Evolutionary conservation across 2,113 vertebrate species (phyloP), one percentile per base, ranked within the genome.

Genomic region (Ia io): DNA sequence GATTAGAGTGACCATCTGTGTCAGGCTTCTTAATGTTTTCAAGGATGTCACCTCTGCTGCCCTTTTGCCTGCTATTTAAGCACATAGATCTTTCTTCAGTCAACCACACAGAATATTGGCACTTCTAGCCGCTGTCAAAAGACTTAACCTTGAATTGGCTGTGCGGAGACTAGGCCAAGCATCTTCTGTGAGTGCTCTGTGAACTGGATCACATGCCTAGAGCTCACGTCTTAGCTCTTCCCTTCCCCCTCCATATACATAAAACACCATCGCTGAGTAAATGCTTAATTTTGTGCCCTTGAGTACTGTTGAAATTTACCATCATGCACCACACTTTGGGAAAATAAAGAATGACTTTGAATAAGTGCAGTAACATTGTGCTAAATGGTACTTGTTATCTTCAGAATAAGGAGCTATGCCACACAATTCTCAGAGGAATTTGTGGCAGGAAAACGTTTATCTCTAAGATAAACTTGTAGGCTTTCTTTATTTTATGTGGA

Each of bases 121-220:
- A 20, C 20, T 76, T 86, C 3, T 6, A 37, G n/a, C 25, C 82
- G 47, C 47, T 80, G 8, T 91, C 44, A 42, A 53, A 63, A 67
- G 79, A 80, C 80, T 89, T 79, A 90, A 71, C 88, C 87, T 82
- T 88, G 80, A 80, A 40, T 22, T 71, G 84, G 44, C n/a, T 53
- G 11, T 74, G 32, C 76, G 89, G 25, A 94, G 53, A 69, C 6
- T 59, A 25, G 44, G 28, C 17, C 28, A 56, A 18, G 32, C 18
- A 35, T 23, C 53, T 74, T 93, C 44, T 70, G 9, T 42, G 28
- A 59, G 32, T 40, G 44, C 59, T 49, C 0, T 35, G 4, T n/a
- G 61, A 32, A 40, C 25, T 61, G 14, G 7, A 35, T 78, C 82
- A 20, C 7, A 1, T 13, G 23, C 35, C 16, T 37, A 51, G 5